phyloP scores from a whole-genome alignment of 2,113 vertebrate genomes.

The Passer montanus region DNA sequence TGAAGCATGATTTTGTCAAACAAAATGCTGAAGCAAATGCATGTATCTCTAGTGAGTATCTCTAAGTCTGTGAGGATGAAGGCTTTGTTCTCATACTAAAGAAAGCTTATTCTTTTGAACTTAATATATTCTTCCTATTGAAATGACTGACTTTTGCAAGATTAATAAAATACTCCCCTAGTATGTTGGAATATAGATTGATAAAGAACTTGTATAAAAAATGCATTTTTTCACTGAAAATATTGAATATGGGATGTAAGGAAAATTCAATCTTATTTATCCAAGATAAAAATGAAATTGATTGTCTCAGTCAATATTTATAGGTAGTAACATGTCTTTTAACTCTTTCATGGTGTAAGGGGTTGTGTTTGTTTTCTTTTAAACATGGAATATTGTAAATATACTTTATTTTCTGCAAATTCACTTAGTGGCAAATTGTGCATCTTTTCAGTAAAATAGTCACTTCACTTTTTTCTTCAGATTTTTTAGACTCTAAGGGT shows the following conservation, averaged over 20 bases:
- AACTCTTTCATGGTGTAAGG: background rate
- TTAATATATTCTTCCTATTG: background rate
- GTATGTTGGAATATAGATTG: background rate
- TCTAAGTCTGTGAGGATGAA: background rate
- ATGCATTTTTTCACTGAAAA: background rate
- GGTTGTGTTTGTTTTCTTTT: background rate
- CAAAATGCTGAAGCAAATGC: background rate
- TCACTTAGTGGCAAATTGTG: background rate
- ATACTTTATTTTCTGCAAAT: background rate
- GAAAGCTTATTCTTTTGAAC: background rate
- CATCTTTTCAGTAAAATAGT: background rate
- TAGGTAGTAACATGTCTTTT: background rate
- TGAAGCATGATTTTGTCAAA: slow-evolving; percentile 1
- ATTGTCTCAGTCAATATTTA: background rate
- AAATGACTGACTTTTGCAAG: background rate
- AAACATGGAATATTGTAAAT: background rate
- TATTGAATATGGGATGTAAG: background rate
- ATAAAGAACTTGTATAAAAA: background rate
- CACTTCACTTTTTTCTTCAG: background rate
- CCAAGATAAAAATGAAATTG: background rate
- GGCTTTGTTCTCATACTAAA: slow-evolving; percentile 12
- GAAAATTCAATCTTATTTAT: background rate
- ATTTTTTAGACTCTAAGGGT: background rate
- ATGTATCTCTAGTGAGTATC: background rate
- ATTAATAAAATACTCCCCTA: background rate